Conservation (phyloP, 2,888 invertebrate genomes). For the Escarpia spicata region DNA sequence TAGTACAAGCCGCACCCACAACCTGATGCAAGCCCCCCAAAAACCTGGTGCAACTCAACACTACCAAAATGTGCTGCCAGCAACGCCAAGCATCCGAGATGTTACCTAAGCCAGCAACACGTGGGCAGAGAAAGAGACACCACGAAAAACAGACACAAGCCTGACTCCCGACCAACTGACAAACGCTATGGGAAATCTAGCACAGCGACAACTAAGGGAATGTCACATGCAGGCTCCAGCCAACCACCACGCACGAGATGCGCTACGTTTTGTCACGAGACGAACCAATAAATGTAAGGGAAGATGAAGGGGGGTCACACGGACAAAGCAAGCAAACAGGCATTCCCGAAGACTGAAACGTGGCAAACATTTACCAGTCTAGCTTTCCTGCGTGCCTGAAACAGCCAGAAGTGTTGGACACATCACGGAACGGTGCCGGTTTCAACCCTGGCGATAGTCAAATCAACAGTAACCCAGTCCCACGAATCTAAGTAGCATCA, state of each 20-base stretch:
- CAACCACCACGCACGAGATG: neutral
- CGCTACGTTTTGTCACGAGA: neutral
- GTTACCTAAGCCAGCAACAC: neutral
- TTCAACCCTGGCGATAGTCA: neutral
- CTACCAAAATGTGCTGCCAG: neutral
- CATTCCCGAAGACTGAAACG: conserved; percentile 20
- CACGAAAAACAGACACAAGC: conserved; percentile 14
- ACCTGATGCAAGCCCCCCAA: neutral
- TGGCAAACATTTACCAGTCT: conserved; percentile 35
- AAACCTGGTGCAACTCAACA: neutral
- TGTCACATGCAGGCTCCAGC: conserved; percentile 8
- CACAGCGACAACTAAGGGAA: neutral
- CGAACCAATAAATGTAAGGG: conserved; percentile 18
- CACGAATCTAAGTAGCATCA: neutral
- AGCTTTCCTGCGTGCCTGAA: conserved; percentile 37
- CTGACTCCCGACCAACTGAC: neutral
- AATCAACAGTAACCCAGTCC: neutral
- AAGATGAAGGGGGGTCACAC: neutral
- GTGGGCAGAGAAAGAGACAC: neutral
- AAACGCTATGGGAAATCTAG: neutral
- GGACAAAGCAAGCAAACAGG: conserved; percentile 19
- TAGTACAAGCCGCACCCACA: conserved; percentile 16
- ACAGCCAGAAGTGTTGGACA: conserved; percentile 18
- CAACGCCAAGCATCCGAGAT: neutral
- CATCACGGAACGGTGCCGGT: neutral